phyloP scores from a whole-genome alignment of 2,797 vertebrate genomes.

The Gymnopithys bicolor region DNA sequence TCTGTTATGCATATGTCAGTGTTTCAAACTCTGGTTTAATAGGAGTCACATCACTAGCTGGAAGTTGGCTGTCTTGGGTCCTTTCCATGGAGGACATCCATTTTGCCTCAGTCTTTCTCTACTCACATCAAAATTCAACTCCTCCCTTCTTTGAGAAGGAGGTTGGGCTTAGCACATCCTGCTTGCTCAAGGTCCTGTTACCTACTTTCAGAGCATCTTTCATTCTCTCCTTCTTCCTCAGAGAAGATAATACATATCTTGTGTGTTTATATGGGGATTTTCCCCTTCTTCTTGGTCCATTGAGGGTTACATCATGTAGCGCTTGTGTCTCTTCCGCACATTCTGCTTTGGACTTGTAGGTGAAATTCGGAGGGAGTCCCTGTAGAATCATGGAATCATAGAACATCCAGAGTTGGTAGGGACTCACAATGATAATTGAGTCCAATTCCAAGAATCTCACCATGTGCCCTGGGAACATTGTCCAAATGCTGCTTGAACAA shows the following conservation, averaged over 20 bases:
- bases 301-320: background rate
- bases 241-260: background rate
- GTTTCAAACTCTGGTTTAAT: background rate
- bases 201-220: background rate
- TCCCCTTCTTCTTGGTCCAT: background rate
- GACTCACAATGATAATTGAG: too few species aligned
- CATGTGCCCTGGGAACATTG: background rate
- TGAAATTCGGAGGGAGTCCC: background rate
- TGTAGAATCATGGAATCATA: background rate
- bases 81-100: background rate
- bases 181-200: background rate
- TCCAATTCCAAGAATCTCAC: background rate
- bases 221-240: background rate
- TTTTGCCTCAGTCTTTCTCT: background rate
- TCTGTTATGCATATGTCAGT: background rate
- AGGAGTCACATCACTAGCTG: background rate
- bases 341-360: background rate
- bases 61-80: background rate
- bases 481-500: background rate
- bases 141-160: background rate
- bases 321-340: fast-evolving
- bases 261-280: fast-evolving
- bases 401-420: background rate
- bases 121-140: background rate
- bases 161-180: background rate